Conservation (phyloP, 2,113 vertebrate species). For the Bombycilla garrulus region DNA sequence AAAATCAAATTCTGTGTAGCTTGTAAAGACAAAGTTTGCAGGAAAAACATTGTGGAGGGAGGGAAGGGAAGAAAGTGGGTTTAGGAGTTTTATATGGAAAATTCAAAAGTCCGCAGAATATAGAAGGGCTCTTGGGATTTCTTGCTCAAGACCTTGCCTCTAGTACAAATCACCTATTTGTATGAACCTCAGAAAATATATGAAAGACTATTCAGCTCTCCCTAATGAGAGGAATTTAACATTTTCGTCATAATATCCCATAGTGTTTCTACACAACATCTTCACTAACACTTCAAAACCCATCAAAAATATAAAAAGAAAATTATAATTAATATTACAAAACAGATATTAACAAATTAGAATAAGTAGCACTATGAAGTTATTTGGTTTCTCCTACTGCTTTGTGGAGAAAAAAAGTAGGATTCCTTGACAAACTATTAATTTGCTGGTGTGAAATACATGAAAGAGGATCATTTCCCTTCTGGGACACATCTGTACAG, state of each 20-base stretch:
- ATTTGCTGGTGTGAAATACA: background rate
- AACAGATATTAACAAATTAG: background rate
- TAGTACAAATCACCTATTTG: background rate
- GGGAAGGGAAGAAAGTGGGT: background rate
- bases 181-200: background rate
- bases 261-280: background rate
- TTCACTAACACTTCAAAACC: conserved; percentile 28
- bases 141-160: background rate
- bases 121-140: background rate
- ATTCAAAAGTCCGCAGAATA: background rate
- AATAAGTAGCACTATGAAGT: background rate
- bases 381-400: background rate
- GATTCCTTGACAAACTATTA: background rate
- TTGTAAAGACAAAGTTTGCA: background rate
- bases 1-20: background rate
- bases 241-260: background rate
- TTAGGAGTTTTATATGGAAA: background rate
- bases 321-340: conserved; percentile 1
- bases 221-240: conserved; percentile 19
- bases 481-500: background rate
- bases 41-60: background rate
- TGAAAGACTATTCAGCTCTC: background rate
- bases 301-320: conserved; percentile 1
- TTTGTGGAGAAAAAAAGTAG: background rate
- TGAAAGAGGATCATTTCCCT: background rate